These are phyloP conservation scores for Hippocampus comes DNA, from an alignment of 2,113 vertebrate genomes.

Conservation along the genomic window DNA sequence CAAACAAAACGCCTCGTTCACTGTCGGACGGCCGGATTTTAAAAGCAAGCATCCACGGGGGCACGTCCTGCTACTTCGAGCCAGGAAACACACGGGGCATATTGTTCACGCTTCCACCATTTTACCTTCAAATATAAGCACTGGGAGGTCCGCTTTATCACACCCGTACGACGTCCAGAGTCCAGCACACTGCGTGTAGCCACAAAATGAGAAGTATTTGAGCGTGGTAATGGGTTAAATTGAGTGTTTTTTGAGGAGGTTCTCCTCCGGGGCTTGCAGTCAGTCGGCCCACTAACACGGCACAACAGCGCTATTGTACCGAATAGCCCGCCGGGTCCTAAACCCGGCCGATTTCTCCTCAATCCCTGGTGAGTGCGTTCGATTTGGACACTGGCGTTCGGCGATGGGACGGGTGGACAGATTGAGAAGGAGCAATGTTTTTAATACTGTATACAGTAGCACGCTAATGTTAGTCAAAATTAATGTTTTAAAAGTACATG, in stretches of 20 bases:
- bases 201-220: neutral
- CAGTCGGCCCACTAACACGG: conserved; percentile 62
- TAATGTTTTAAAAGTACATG: no score
- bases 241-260: conserved; percentile 20
- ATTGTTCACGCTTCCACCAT: conserved; percentile 57
- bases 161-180: neutral
- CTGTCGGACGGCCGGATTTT: conserved; percentile 50
- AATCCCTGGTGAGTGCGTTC: conserved; percentile 48
- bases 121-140: conserved; percentile 63
- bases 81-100: conserved; percentile 56
- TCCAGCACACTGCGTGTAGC: neutral
- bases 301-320: conserved; percentile 93
- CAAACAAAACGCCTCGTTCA: neutral
- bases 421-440: neutral
- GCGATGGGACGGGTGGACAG: neutral
- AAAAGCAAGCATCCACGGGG: conserved; percentile 52
- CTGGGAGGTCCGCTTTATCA: conserved; percentile 15
- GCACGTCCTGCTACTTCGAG: conserved; percentile 55
- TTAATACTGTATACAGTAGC: no score
- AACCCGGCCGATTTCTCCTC: conserved; percentile 74
- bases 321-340: conserved; percentile 77
- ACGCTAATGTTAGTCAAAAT: neutral
- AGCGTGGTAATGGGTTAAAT: neutral
- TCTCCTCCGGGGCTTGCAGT: conserved; percentile 40
- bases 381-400: neutral